Evolutionary conservation across 2,113 vertebrate species (phyloP).

Genomic region (Rhabdornis inornatus): DNA sequence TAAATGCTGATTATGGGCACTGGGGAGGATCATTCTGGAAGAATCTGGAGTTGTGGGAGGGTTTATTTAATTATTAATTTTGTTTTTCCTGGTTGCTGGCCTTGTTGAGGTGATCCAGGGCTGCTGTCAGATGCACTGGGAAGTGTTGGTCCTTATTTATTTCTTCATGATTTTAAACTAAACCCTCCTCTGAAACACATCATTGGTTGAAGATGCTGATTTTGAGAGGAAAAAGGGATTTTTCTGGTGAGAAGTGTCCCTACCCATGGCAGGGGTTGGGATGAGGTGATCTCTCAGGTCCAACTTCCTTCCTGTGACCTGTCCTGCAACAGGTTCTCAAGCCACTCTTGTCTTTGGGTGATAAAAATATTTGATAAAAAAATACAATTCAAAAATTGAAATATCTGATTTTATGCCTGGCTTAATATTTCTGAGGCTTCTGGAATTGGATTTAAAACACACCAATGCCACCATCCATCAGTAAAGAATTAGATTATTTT

Average conservation of each 20-base stretch:
- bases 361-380: no score
- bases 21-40: background rate
- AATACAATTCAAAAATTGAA: background rate
- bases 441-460: background rate
- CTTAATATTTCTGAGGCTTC: background rate
- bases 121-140: background rate
- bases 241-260: background rate
- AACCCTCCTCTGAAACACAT: background rate
- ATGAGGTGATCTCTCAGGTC: background rate
- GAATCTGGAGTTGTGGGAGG: background rate
- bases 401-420: background rate
- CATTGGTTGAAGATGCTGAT: background rate
- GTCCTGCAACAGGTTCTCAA: background rate
- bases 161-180: background rate
- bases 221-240: background rate
- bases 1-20: background rate
- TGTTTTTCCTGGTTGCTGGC: background rate
- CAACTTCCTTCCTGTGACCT: no score
- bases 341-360: background rate
- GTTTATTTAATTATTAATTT: background rate
- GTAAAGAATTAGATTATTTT: background rate
- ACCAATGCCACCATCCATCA: no score
- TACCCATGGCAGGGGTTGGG: background rate
- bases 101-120: background rate
- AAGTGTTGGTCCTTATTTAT: background rate